Conservation (phyloP, 2,888 invertebrate species). For the Thumatha senex region DNA sequence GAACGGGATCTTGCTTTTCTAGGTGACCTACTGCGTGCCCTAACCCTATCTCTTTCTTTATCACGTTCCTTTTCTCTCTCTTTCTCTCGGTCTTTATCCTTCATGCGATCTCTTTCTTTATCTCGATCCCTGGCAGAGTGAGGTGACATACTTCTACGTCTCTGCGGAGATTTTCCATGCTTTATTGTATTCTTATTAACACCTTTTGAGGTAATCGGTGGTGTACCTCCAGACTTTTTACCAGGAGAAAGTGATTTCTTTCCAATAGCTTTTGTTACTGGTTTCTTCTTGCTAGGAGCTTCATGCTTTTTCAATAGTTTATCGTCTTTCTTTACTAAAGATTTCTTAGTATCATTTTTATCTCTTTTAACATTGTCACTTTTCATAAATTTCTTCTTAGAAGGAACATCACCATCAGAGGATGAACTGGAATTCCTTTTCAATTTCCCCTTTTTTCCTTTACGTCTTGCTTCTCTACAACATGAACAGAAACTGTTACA, state of each 20-base stretch:
- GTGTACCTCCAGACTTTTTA: conserved; percentile 79
- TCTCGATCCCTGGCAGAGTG: conserved; percentile 74
- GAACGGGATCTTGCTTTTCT: conserved; percentile 75
- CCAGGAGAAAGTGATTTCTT: conserved; percentile 79
- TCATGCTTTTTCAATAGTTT: conserved; percentile 69
- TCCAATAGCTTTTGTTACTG: conserved; percentile 61
- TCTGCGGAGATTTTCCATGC: conserved; percentile 74
- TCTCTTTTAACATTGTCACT: conserved; percentile 65
- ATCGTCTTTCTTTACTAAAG: conserved; percentile 69
- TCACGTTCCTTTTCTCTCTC: conserved; percentile 78
- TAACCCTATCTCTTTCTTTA: conserved; percentile 78
- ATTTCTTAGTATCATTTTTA: conserved; percentile 74
- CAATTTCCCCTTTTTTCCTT: conserved; percentile 77
- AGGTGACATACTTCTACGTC: conserved; percentile 68
- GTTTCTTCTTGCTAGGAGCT: conserved; percentile 57
- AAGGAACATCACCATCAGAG: conserved; percentile 84
- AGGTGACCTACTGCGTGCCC: conserved; percentile 76
- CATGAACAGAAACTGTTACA: neutral
- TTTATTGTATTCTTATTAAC: conserved; percentile 63
- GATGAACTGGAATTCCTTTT: conserved; percentile 85
- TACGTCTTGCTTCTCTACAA: conserved; percentile 74
- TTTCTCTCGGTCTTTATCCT: conserved; percentile 71
- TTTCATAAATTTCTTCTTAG: conserved; percentile 81
- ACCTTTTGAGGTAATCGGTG: conserved; percentile 74
- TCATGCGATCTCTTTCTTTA: conserved; percentile 73